phyloP scores from a whole-genome alignment of 2,888 invertebrate species.

The Biston betularia region DNA sequence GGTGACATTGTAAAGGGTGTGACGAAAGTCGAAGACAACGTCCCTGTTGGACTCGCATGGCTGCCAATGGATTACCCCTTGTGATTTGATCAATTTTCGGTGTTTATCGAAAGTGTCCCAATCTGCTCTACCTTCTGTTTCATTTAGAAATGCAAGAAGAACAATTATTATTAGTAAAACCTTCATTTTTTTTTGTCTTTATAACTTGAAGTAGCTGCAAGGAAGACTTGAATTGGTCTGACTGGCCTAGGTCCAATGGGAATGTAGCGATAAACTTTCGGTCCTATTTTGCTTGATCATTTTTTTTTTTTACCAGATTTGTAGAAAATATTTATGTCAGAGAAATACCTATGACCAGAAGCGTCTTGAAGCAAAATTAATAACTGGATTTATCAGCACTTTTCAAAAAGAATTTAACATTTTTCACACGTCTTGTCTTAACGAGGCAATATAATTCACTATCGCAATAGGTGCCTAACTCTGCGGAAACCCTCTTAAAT shows the following conservation, averaged over 20 bases:
- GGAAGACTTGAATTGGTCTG: no score
- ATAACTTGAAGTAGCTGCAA: not conserved
- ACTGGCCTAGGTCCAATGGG: no score
- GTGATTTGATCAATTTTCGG: conserved; percentile 18
- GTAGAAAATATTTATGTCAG: no score
- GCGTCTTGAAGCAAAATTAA: no score
- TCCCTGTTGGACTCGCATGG: conserved; percentile 35
- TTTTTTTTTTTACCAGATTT: no score
- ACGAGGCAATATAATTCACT: no score
- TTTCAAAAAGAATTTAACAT: not conserved
- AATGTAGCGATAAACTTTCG: no score
- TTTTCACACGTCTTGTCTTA: not conserved
- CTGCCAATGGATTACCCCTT: conserved; percentile 21
- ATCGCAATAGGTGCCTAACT: no score
- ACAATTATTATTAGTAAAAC: conserved; percentile 9
- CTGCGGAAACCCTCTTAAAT: no score
- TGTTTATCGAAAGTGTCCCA: conserved; percentile 33
- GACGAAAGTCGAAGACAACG: conserved; percentile 22
- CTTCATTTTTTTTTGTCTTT: conserved; percentile 21
- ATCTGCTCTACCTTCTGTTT: conserved; percentile 19
- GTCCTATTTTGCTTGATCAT: no score
- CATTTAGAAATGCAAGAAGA: conserved; percentile 8
- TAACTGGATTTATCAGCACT: no score
- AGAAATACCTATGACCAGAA: no score
- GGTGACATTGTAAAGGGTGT: conserved; percentile 30